These are phyloP conservation scores for Rana temporaria DNA, from an alignment of 2,113 vertebrate species.

Conservation along the genomic window DNA sequence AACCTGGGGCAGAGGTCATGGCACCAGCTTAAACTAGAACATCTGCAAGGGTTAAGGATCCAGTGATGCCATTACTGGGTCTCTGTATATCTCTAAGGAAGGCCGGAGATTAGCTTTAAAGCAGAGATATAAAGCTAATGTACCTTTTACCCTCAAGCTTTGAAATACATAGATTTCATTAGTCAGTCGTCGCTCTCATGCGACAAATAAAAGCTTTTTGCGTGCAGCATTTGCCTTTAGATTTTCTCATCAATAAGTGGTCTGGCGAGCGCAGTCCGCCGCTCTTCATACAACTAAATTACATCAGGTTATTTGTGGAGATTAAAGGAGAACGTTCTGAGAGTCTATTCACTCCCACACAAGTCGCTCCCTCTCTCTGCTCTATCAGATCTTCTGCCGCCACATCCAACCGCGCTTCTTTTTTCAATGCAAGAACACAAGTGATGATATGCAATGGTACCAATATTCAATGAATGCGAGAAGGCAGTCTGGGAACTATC, in stretches of 20 bases:
- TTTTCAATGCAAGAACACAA: too few relatives aligned
- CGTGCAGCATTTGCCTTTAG: background rate
- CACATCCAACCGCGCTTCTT: too few relatives aligned
- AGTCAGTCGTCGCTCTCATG: background rate
- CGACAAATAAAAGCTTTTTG: background rate
- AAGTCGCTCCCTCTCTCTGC: background rate
- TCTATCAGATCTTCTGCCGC: background rate
- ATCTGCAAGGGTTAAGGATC: background rate
- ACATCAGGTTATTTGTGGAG: background rate
- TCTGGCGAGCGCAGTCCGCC: background rate
- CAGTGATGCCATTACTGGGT: background rate
- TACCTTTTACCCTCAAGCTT: background rate
- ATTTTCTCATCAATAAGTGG: background rate
- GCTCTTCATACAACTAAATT: constrained; percentile 11
- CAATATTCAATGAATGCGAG: too few relatives aligned
- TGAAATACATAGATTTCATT: background rate
- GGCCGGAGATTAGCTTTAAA: background rate
- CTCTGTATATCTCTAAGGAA: background rate
- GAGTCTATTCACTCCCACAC: background rate
- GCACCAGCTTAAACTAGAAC: background rate
- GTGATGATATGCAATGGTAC: too few relatives aligned
- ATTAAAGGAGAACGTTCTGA: background rate
- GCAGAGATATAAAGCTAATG: background rate
- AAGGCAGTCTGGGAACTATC: too few relatives aligned
- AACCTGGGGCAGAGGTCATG: too few relatives aligned